Evolutionary conservation across 2,888 invertebrate genomes (phyloP).

Genomic region (Drosophila pegasa): DNA sequence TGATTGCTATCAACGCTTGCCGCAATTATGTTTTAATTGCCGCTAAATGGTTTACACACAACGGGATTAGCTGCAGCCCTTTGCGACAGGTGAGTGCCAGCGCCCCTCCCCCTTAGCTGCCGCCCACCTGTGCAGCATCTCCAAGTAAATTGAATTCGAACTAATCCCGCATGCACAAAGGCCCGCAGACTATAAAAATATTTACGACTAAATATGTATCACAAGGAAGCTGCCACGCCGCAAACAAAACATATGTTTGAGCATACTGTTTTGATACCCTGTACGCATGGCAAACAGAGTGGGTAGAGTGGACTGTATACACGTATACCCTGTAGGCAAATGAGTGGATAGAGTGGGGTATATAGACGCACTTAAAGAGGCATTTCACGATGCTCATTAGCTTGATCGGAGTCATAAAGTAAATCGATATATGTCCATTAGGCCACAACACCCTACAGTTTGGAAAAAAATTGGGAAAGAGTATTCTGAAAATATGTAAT

Average conservation of each 20-base stretch:
- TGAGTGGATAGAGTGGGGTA: too few species aligned
- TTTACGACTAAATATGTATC: constrained; percentile 78
- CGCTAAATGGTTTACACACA: constrained; percentile 73
- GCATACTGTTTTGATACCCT: constrained; percentile 19
- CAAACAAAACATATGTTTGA: constrained; percentile 67
- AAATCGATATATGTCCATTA: not conserved
- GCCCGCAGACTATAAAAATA: constrained; percentile 76
- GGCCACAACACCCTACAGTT: not conserved
- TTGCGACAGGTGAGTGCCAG: constrained; percentile 49
- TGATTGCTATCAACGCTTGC: constrained; percentile 70
- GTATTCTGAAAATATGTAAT: not conserved
- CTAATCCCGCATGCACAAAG: constrained; percentile 43
- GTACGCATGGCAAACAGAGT: not conserved
- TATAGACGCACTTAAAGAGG: too few species aligned
- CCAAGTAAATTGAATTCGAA: constrained; percentile 64
- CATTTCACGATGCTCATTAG: too few species aligned
- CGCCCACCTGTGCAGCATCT: constrained; percentile 14
- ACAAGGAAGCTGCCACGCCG: constrained; percentile 37
- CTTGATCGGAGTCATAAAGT: not conserved
- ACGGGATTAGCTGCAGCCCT: constrained; percentile 67
- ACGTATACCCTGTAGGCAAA: too few species aligned
- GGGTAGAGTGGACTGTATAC: too few species aligned
- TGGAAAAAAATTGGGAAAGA: not conserved
- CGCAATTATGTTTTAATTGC: constrained; percentile 79
- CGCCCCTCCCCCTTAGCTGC: not conserved